Percentiles rank a stretch among this genome's conserved stretches.
These are phyloP conservation scores for Sebastes alutus DNA, from an alignment of 2,797 vertebrate species.

Conservation along the genomic window DNA sequence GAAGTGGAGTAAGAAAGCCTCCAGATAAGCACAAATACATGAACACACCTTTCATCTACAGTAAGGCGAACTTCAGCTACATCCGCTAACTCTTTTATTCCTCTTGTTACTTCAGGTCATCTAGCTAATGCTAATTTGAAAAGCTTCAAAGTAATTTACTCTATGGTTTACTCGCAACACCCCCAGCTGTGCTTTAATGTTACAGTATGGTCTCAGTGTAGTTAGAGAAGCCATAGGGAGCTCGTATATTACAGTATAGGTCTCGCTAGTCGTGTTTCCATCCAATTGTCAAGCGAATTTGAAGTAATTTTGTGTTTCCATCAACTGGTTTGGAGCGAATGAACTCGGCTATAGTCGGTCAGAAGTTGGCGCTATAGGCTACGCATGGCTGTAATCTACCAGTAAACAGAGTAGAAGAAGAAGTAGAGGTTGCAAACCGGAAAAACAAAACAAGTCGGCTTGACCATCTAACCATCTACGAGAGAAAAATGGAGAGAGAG, in stretches of 20 bases:
- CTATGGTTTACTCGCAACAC: background rate
- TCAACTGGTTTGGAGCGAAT: too few relatives aligned
- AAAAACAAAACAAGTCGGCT: too few relatives aligned
- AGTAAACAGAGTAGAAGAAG: too few relatives aligned
- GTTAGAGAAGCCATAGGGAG: background rate
- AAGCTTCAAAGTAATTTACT: background rate
- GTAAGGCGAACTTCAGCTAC: background rate
- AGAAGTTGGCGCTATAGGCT: too few relatives aligned
- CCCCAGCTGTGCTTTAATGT: background rate
- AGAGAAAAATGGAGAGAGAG: too few relatives aligned
- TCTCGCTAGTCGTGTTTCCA: too few relatives aligned
- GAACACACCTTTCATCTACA: background rate
- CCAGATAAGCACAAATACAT: background rate
- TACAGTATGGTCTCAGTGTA: background rate
- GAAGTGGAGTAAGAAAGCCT: background rate
- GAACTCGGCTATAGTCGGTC: too few relatives aligned
- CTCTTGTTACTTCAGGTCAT: background rate
- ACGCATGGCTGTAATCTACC: too few relatives aligned
- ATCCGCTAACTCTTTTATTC: background rate
- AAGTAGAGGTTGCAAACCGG: too few relatives aligned
- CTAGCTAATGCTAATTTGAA: background rate
- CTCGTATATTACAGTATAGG: background rate
- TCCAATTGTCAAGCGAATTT: too few relatives aligned
- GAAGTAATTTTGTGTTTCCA: too few relatives aligned
- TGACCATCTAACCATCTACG: too few relatives aligned